Evolutionary conservation across 2,113 vertebrate species (phyloP).

Genomic region (Lota lota): DNA sequence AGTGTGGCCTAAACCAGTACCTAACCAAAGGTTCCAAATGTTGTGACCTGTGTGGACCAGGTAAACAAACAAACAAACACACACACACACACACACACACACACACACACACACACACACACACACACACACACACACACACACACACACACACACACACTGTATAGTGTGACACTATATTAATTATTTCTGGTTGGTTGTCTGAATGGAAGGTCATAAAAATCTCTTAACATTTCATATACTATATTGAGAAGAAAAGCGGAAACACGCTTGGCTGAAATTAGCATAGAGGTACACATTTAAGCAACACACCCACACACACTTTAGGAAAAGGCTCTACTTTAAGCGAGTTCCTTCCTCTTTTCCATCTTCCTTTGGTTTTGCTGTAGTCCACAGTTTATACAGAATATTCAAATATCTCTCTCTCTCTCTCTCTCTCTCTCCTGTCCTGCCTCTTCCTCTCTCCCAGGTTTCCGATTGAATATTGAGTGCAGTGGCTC

Average conservation of each 20-base stretch:
- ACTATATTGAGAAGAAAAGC: no score
- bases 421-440: slow-evolving; percentile 1
- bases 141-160: neutral
- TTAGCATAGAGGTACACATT: neutral
- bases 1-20: slow-evolving; percentile 61
- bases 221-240: no score
- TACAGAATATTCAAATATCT: slow-evolving; percentile 13
- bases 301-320: neutral
- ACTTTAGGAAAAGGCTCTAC: neutral
- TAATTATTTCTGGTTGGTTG: no score
- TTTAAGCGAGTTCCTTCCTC: slow-evolving; percentile 15
- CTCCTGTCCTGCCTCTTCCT: slow-evolving; percentile 1
- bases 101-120: slow-evolving; percentile 23
- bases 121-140: neutral
- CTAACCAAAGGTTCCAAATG: slow-evolving; percentile 45
- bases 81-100: slow-evolving; percentile 12
- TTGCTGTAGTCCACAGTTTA: slow-evolving; percentile 6
- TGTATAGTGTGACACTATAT: neutral
- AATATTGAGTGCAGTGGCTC: slow-evolving; percentile 72
- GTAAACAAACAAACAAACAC: slow-evolving; percentile 47
- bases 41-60: slow-evolving; percentile 72
- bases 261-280: no score
- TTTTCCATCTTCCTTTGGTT: slow-evolving; percentile 12
- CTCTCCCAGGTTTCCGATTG: slow-evolving; percentile 75
- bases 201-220: no score